Conservation (phyloP, 2,888 invertebrate genomes). For the Drosophila longiperda region DNA sequence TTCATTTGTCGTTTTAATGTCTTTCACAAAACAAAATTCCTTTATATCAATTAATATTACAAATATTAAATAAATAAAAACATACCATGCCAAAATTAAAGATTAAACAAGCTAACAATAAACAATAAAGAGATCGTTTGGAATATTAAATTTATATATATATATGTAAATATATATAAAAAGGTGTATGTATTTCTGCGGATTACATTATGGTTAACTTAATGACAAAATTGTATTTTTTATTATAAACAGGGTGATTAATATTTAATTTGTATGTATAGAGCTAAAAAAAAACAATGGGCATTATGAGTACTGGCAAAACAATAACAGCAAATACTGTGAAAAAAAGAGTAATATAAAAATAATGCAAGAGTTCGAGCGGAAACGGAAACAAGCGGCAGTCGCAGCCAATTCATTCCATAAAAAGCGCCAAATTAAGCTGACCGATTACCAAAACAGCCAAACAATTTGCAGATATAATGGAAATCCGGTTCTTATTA, state of each 20-base stretch:
- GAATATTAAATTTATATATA: conserved; percentile 3
- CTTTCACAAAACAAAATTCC: conserved; percentile 28
- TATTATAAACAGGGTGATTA: neutral
- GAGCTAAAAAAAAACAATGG: conserved; percentile 7
- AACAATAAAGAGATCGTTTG: conserved; percentile 3
- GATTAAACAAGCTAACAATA: conserved; percentile 10
- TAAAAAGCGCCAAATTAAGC: conserved; percentile 37
- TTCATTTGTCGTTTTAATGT: conserved; percentile 41
- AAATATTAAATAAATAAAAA: conserved; percentile 14
- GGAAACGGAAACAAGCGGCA: conserved; percentile 62
- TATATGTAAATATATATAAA: conserved; percentile 10
- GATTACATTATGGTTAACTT: conserved; percentile 20
- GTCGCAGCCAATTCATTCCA: conserved; percentile 38
- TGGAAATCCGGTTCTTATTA: conserved; percentile 36
- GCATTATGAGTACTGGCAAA: conserved; percentile 30
- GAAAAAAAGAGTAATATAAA: neutral
- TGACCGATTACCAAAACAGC: conserved; percentile 15
- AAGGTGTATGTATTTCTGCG: conserved; percentile 3
- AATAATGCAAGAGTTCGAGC: conserved; percentile 25
- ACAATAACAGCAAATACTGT: conserved; percentile 15
- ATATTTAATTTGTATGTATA: neutral
- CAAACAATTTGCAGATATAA: conserved; percentile 31
- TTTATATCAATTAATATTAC: conserved; percentile 11
- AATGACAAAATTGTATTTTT: conserved; percentile 5
- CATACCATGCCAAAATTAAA: conserved; percentile 38